Evolutionary conservation across 2,113 vertebrate genomes (phyloP), one percentile per base, ranked within the genome.

Genomic region (Amblyornis subalaris): DNA sequence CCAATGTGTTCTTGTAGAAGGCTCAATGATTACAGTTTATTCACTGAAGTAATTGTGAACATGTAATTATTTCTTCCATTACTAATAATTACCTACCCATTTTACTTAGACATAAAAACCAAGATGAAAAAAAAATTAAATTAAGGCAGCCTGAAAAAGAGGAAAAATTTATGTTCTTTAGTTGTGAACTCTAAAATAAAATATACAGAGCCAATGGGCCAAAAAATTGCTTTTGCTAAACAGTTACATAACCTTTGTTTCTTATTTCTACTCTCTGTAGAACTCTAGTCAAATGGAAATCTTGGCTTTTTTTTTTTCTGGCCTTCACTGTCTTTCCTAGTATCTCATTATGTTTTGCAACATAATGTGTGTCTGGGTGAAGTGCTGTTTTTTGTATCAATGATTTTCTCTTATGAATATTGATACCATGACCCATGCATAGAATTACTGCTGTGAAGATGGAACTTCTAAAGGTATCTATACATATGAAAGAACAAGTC

Each of bases 1-100:
- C 93, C 81, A 70, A 51, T 88, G 19, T 79, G 18, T 88, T 95
- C 42, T 93, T 44, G 25, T 16, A 50, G 55, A 57, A 82, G 11
- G 35, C 61, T 94, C 75, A 66, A 40, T 91, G 91, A 93, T 94
- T 88, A 85, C 82, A 73, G 47, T 94, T 94, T 95, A 88, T 94
- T 92, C 93, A 71, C 17, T 77, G 78, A 76, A 94, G 51, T 62
- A 88, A 57, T 83, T 76, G 60, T 79, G 88, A 93, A 77, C 55
- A 67, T 91, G 66, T 93, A 91, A 95, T 96, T 97, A 95, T 85
- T 91, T 83, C 47, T 94, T 87, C 40, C 71, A 60, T 93, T 95
- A 50, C 74, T 93, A 88, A 85, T 94, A 96, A 95, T 93, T 95
- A 96, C n/a, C 24, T 93, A 62, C 22, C 28, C 44, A 55, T 95